A percentile compares a stretch with the other conserved stretches of the same genome.
phyloP scores from a whole-genome alignment of 1,140 invertebrate species.

The Aethina tumida region DNA sequence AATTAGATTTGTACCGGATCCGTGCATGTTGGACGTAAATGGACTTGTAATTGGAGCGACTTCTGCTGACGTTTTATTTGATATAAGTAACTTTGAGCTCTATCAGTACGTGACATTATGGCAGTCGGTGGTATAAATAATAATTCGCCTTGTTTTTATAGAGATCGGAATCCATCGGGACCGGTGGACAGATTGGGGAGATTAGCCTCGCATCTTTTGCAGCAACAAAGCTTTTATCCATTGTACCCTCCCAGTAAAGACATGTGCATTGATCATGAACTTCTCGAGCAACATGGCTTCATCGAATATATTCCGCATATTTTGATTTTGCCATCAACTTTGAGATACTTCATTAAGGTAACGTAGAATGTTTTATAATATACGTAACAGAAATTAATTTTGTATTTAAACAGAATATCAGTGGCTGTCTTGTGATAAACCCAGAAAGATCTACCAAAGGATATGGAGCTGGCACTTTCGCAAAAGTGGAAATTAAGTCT shows the following conservation, averaged over 20 bases:
- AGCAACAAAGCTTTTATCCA: slow-evolving; percentile 74
- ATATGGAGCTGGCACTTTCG: slow-evolving; percentile 46
- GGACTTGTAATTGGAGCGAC: slow-evolving; percentile 69
- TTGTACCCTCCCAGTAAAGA: slow-evolving; percentile 61
- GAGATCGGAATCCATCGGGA: slow-evolving; percentile 24
- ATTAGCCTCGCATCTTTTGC: slow-evolving; percentile 61
- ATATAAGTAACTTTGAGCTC: slow-evolving; percentile 20
- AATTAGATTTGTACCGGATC: slow-evolving; percentile 61
- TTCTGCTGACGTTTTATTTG: slow-evolving; percentile 54
- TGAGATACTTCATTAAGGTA: slow-evolving; percentile 74
- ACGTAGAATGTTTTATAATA: slow-evolving; percentile 12
- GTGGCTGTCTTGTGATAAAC: slow-evolving; percentile 72
- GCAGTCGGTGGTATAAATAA: slow-evolving; percentile 1
- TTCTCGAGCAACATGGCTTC: slow-evolving; percentile 56
- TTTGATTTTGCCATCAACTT: slow-evolving; percentile 73
- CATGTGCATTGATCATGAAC: slow-evolving; percentile 55
- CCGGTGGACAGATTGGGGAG: slow-evolving; percentile 56
- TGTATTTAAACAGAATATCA: slow-evolving; percentile 45
- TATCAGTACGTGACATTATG: slow-evolving; percentile 14
- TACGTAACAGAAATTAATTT: slow-evolving; percentile 3
- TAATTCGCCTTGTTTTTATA: slow-evolving; percentile 7
- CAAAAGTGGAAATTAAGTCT: slow-evolving; percentile 34
- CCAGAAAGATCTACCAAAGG: slow-evolving; percentile 73
- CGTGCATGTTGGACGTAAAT: slow-evolving; percentile 64
- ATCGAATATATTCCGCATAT: slow-evolving; percentile 67